These are phyloP conservation scores for Acanthoscelides obtectus DNA, from an alignment of 2,888 invertebrate genomes.

Conservation along the genomic window DNA sequence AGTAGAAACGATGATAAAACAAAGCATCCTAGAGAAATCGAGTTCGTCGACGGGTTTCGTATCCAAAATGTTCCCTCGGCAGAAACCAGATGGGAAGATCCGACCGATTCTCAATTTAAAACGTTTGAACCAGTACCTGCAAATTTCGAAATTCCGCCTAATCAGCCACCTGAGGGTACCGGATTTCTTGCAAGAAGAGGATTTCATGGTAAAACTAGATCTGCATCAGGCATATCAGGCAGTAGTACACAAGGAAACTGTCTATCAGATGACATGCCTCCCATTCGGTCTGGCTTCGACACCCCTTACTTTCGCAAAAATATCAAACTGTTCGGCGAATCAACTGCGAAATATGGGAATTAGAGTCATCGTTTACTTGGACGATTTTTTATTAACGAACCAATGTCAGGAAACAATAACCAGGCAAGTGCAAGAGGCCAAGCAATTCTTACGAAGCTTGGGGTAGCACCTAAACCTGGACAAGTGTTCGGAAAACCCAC, in stretches of 20 bases:
- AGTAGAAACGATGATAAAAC: constrained; percentile 9
- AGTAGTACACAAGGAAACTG: constrained; percentile 8
- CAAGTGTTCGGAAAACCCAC: constrained; percentile 13
- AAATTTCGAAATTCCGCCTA: constrained; percentile 13
- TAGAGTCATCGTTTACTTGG: constrained; percentile 19
- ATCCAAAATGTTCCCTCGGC: constrained; percentile 15
- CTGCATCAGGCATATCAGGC: constrained; percentile 14
- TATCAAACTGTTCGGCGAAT: constrained; percentile 17
- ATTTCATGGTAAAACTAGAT: constrained; percentile 13
- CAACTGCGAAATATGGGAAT: constrained; percentile 10
- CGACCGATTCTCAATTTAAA: constrained; percentile 17
- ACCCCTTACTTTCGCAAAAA: constrained; percentile 12
- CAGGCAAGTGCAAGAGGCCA: constrained; percentile 2
- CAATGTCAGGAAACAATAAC: constrained; percentile 7
- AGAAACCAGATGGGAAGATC: constrained; percentile 12
- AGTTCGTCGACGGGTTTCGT: constrained; percentile 7
- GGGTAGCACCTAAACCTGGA: constrained; percentile 18
- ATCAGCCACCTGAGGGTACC: constrained; percentile 13
- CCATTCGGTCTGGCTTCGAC: constrained; percentile 20
- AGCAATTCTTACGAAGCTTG: constrained; percentile 8
- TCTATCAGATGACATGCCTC: constrained; percentile 19
- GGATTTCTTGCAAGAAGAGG: constrained; percentile 10
- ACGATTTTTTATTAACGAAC: constrained; percentile 18
- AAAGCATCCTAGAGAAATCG: constrained; percentile 8
- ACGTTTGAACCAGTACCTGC: constrained; percentile 14